These are phyloP conservation scores for Metridium senile DNA, from an alignment of 92 coral and sea anemone genomes.

Conservation along the genomic window DNA sequence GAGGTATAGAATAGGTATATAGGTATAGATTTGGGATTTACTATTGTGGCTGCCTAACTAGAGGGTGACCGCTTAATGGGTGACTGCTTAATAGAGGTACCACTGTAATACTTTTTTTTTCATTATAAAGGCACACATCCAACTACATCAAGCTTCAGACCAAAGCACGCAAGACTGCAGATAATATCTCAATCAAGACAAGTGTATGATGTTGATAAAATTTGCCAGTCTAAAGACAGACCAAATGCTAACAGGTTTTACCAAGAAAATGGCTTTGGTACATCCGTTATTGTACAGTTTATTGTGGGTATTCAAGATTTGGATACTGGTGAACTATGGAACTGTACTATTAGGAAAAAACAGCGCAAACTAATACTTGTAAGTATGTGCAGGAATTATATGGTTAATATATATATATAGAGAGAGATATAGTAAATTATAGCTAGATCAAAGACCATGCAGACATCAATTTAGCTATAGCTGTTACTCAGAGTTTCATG, in stretches of 20 bases:
- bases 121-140: conserved; percentile 48
- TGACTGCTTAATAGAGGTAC: no score
- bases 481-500: no score
- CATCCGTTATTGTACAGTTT: conserved; percentile 27
- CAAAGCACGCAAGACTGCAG: conserved; percentile 35
- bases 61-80: no score
- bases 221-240: conserved; percentile 41
- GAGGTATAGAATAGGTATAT: no score
- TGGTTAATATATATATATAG: no score
- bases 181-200: conserved; percentile 48
- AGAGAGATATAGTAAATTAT: no score
- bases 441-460: no score
- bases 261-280: conserved; percentile 15
- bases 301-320: conserved; percentile 16
- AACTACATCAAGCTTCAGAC: conserved; percentile 55
- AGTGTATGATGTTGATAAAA: conserved; percentile 34
- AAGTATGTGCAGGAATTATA: no score
- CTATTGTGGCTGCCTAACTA: no score
- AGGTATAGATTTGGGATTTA: no score
- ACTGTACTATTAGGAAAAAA: conserved; percentile 36
- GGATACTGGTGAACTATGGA: conserved; percentile 47
- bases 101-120: no score
- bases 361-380: conserved; percentile 9
- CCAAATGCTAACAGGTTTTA: conserved; percentile 31
- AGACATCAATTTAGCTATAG: no score